These are phyloP conservation scores for Acutogordius australiensis DNA, from an alignment of 2,888 invertebrate genomes.

Conservation along the genomic window DNA sequence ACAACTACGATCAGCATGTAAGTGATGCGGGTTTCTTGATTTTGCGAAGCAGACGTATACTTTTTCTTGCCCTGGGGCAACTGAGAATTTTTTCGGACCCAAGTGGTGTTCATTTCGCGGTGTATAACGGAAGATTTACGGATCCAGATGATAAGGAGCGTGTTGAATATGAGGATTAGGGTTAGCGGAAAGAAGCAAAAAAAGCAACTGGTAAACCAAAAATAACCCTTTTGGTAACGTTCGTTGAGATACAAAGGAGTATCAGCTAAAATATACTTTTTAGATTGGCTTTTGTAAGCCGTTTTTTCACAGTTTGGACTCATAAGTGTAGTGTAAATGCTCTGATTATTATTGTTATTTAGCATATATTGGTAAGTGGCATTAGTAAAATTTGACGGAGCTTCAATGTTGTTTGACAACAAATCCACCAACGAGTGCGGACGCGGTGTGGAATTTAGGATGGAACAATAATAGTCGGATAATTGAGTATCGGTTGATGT, in stretches of 20 bases:
- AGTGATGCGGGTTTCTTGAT: slow-evolving; percentile 3
- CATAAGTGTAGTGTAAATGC: background rate
- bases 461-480: no score
- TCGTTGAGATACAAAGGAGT: background rate
- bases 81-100: background rate
- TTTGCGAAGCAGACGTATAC: background rate
- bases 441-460: background rate
- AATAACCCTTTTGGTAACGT: background rate
- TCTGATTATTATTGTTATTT: background rate
- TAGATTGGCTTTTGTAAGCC: background rate
- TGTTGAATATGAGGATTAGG: background rate
- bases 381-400: no score
- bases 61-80: background rate
- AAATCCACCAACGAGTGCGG: background rate
- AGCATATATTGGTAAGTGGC: no score
- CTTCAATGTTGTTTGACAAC: no score
- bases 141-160: background rate
- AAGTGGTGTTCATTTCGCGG: background rate
- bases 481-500: background rate
- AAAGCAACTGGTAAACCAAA: slow-evolving; percentile 10
- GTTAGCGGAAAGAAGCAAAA: slow-evolving; percentile 4
- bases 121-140: background rate
- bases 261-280: background rate
- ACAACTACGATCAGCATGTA: slow-evolving; percentile 7
- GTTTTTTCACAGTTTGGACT: background rate